Percentiles rank a stretch among this genome's conserved stretches.
phyloP scores from a whole-genome alignment of 2,888 invertebrate species.

The Protonemura montana region DNA sequence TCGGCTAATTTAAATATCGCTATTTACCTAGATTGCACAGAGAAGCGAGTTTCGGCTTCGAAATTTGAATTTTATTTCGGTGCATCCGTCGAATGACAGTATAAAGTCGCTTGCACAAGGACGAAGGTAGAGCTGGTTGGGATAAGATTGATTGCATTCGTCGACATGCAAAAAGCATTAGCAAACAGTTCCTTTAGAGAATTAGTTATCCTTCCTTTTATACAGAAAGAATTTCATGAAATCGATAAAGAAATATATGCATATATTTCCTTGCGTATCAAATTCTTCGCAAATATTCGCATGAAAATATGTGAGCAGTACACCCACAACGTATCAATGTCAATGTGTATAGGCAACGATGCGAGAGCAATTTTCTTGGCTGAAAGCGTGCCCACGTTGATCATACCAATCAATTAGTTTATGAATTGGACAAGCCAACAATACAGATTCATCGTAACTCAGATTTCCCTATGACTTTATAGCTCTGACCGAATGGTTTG shows the following conservation, averaged over 20 bases:
- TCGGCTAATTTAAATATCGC: neutral
- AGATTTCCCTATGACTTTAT: neutral
- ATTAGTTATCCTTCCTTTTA: neutral
- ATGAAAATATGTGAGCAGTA: neutral
- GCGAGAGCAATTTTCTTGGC: neutral
- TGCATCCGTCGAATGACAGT: neutral
- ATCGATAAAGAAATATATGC: neutral
- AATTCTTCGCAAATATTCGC: neutral
- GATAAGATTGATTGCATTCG: neutral
- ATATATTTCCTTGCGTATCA: neutral
- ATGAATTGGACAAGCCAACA: neutral
- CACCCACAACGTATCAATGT: neutral
- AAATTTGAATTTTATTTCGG: neutral
- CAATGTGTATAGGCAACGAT: too few relatives aligned
- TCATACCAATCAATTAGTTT: neutral
- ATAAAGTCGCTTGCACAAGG: neutral
- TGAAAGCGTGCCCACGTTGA: neutral
- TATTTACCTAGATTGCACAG: neutral
- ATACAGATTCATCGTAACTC: neutral
- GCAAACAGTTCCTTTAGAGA: neutral
- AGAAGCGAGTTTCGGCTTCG: neutral
- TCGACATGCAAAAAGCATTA: slow-evolving; percentile 7
- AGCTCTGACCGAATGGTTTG: too few relatives aligned
- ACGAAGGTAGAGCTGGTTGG: neutral
- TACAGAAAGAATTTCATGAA: neutral